A percentile compares a stretch with the other conserved stretches of the same genome.
Evolutionary conservation across 2,888 invertebrate genomes (phyloP).

Genomic region (Kryphioiulus occultus): DNA sequence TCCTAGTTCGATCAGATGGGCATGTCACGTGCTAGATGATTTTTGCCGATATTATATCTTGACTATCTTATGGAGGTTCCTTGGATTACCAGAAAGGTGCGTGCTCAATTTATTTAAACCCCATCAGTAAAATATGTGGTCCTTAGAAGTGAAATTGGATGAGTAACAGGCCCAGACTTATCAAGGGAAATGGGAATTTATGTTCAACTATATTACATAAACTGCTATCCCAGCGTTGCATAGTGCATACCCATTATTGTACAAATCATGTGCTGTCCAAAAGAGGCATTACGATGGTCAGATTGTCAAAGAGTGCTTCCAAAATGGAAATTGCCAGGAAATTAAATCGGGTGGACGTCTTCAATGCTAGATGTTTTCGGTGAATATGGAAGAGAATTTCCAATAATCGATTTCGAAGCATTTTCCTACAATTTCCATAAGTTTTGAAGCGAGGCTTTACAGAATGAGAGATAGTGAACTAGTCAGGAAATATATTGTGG

Average conservation of each 20-base stretch:
- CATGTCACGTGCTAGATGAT: no score
- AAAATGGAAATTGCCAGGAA: constrained; percentile 20
- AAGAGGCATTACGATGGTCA: neutral
- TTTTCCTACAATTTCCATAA: constrained; percentile 24
- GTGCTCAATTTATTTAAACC: no score
- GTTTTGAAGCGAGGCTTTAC: neutral
- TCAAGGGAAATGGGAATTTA: neutral
- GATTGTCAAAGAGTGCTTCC: neutral
- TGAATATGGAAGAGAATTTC: neutral
- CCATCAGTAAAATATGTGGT: no score
- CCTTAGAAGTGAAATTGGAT: neutral
- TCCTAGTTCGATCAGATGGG: no score
- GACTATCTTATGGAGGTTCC: neutral
- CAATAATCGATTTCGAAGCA: neutral
- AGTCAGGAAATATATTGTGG: neutral
- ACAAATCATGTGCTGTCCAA: neutral
- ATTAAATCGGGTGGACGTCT: neutral
- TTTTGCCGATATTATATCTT: no score
- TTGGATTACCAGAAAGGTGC: neutral
- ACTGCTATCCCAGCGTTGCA: neutral
- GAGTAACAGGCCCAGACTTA: neutral
- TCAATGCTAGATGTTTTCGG: neutral
- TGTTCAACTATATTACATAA: neutral
- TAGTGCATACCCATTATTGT: neutral
- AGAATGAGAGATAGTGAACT: neutral